These are phyloP conservation scores for Lagodon rhomboides DNA, from an alignment of 2,797 vertebrate genomes.

Conservation along the genomic window DNA sequence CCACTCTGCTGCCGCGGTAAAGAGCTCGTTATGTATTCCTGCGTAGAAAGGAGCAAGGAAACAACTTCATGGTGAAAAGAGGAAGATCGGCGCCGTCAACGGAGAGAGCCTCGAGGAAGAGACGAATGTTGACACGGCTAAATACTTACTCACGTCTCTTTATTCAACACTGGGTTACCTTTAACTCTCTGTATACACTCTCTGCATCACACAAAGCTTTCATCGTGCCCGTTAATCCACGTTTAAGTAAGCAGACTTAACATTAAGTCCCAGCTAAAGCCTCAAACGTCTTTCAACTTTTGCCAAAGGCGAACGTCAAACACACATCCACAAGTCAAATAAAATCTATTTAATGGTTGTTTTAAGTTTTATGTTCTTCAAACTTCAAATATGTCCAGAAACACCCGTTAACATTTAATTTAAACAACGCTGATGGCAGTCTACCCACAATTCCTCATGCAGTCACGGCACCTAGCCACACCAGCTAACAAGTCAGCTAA, in stretches of 20 bases:
- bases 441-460: no score
- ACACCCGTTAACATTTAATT: no score
- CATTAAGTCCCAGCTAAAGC: no score
- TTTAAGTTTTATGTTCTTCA: no score
- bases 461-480: no score
- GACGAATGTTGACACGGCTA: not conserved
- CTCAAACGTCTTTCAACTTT: not conserved
- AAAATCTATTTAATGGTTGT: not conserved
- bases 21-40: constrained; percentile 31
- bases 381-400: no score
- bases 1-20: constrained; percentile 16
- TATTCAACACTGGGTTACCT: not conserved
- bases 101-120: no score
- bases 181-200: not conserved
- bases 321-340: not conserved
- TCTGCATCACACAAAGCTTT: not conserved
- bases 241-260: not conserved
- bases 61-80: not conserved
- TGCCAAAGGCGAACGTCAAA: not conserved
- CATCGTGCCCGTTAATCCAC: not conserved
- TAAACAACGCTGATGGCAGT: no score
- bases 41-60: not conserved
- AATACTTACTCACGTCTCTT: no score
- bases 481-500: no score
- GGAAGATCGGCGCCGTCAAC: not conserved